Conservation (phyloP, 2,113 vertebrate genomes). For the Pollachius pollachius region DNA sequence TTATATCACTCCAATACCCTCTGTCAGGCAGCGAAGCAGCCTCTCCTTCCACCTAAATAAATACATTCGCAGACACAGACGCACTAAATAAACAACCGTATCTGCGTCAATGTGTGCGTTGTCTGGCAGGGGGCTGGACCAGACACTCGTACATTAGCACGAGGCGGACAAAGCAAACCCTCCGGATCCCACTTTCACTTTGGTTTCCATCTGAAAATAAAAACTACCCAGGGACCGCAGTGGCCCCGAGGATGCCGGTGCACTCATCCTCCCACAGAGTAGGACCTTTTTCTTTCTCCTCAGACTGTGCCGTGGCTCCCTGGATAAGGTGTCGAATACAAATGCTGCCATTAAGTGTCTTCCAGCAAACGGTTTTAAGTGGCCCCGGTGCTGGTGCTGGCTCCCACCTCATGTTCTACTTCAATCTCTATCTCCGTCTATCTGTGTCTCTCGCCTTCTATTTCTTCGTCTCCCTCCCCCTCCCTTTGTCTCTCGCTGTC, state of each 20-base stretch:
- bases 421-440: conserved; percentile 6
- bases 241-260: background rate
- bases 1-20: too few relatives aligned
- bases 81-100: too few relatives aligned
- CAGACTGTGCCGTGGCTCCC: conserved; percentile 46
- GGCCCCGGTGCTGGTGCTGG: conserved; percentile 64
- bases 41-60: too few relatives aligned
- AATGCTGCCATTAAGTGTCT: conserved; percentile 70
- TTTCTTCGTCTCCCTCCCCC: background rate
- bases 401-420: conserved; percentile 43
- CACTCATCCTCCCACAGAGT: conserved; percentile 43
- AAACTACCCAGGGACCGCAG: too few relatives aligned
- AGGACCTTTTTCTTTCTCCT: conserved; percentile 4
- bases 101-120: too few relatives aligned
- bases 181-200: too few relatives aligned
- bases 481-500: conserved; percentile 20
- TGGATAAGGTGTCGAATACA: conserved; percentile 64
- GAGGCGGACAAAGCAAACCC: too few relatives aligned
- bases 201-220: too few relatives aligned
- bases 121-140: too few relatives aligned
- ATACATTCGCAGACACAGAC: too few relatives aligned
- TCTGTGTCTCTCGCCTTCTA: background rate
- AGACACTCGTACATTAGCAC: too few relatives aligned
- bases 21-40: too few relatives aligned
- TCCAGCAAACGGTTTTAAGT: conserved; percentile 62